Base-by-base conservation (phyloP, 1,140 invertebrate genomes). In the Heliconius hewitsoni region DNA sequence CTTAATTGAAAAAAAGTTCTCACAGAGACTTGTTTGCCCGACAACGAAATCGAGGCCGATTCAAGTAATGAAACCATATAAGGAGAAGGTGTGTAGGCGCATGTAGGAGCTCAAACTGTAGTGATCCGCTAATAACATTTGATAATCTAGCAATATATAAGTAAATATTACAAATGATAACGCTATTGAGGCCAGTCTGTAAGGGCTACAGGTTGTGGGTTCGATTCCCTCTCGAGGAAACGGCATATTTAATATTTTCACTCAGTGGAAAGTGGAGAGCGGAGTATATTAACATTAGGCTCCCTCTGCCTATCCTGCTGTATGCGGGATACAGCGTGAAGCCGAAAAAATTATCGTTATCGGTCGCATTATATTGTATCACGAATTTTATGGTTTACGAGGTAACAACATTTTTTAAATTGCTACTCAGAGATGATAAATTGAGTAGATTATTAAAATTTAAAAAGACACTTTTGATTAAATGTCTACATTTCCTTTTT, bases 1-100 rank as follows among this genome's bases (percentile, higher is more conserved):
- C 60, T 66, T 71, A 81, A 83, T 81, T 81, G 80, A 72, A 81
- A 79, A 77, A 83, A 77, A 79, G 73, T 81, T 83, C 80, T 80
- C 82, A 79, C 82, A 79, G 77, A 55, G 60, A 75, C 79, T 73
- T 60, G 72, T 78, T 77, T 72, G 74, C 55, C 55, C 55, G 73
- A 52, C 77, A 79, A 79, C 66, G 50, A 81, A 77, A 84, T 80
- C 75, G 81, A 80, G 82, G 78, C 76, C 73, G 74, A 75, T 77
- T 71, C 76, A 73, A 80, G 78, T 83, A 78, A 80, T 82, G 52
- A 72, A 50, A 34, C 83, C 83, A 78, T 84, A 76, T 84, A 84
- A 52, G 76, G 81, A 34, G 11, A 73, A 78, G 57, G 76, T 81
- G 77, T 78, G 83, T 84, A 81, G 83, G 83, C 83, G 73, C 78